Evolutionary conservation across 1,140 invertebrate species (phyloP).

Genomic region (Eriocheir sinensis): DNA sequence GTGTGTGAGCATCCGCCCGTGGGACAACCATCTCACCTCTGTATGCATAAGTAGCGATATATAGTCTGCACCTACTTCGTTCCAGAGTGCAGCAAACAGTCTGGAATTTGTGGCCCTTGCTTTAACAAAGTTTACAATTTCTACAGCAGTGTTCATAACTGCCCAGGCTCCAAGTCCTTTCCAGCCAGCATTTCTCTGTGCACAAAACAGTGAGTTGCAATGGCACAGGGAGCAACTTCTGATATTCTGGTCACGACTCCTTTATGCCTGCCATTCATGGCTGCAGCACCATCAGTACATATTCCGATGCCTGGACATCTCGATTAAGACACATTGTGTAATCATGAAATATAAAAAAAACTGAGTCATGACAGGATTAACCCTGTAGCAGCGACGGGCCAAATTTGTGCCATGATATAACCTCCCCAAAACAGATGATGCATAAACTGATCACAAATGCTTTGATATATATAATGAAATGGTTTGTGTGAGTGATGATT

Average conservation of each 20-base stretch:
- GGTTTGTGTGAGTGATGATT: no score
- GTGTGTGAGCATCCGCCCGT: slow-evolving; percentile 10
- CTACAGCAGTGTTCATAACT: neutral
- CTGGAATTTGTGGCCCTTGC: slow-evolving; percentile 33
- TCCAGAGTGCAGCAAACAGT: neutral
- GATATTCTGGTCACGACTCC: neutral
- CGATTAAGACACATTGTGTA: no score
- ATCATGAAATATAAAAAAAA: no score
- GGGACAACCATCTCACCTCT: slow-evolving; percentile 40
- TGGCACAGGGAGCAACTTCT: slow-evolving; percentile 24
- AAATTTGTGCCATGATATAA: no score
- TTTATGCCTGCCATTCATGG: slow-evolving; percentile 29
- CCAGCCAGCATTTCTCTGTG: neutral
- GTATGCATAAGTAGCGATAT: neutral
- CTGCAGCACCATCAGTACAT: slow-evolving; percentile 18
- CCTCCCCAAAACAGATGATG: no score
- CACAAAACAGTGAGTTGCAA: slow-evolving; percentile 29
- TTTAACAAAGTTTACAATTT: slow-evolving; percentile 28
- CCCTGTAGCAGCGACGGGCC: no score
- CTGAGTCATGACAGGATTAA: no score
- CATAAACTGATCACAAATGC: no score
- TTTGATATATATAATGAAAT: no score
- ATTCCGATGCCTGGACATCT: neutral
- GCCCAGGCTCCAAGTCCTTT: slow-evolving; percentile 31
- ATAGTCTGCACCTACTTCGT: slow-evolving; percentile 29